Percentiles rank a stretch among this genome's conserved stretches.
These are phyloP conservation scores for Setophaga kirtlandii DNA, from an alignment of 2,113 vertebrate genomes.

Conservation along the genomic window DNA sequence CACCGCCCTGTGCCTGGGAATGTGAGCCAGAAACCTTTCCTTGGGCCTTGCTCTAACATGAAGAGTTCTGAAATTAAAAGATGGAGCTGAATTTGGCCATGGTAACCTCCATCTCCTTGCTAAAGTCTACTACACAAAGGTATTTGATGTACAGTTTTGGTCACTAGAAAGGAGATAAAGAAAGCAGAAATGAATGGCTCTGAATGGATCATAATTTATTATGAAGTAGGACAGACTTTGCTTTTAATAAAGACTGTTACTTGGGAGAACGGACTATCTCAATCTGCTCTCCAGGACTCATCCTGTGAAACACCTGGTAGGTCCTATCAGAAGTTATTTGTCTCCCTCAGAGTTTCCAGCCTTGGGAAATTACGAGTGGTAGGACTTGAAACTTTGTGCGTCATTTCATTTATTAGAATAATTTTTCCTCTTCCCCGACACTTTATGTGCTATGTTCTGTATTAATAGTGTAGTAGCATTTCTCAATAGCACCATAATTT, in stretches of 20 bases:
- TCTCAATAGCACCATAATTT: constrained; percentile 2
- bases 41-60: not conserved
- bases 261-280: not conserved
- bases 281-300: not conserved
- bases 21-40: not conserved
- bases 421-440: not conserved
- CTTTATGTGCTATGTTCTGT: not conserved
- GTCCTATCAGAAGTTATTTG: not conserved
- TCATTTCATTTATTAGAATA: constrained; percentile 19
- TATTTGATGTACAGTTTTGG: not conserved
- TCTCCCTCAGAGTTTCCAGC: not conserved
- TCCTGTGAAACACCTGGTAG: not conserved
- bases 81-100: not conserved
- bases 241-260: not conserved
- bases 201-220: not conserved
- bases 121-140: not conserved
- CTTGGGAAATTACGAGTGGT: not conserved
- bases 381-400: not conserved
- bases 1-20: accelerated
- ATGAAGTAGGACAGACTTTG: not conserved
- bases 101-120: not conserved
- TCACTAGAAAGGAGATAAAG: not conserved
- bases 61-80: not conserved
- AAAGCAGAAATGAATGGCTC: not conserved
- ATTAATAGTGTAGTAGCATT: not conserved